phyloP scores from a whole-genome alignment of 2,888 invertebrate genomes.

The Mythimna ferrago region DNA sequence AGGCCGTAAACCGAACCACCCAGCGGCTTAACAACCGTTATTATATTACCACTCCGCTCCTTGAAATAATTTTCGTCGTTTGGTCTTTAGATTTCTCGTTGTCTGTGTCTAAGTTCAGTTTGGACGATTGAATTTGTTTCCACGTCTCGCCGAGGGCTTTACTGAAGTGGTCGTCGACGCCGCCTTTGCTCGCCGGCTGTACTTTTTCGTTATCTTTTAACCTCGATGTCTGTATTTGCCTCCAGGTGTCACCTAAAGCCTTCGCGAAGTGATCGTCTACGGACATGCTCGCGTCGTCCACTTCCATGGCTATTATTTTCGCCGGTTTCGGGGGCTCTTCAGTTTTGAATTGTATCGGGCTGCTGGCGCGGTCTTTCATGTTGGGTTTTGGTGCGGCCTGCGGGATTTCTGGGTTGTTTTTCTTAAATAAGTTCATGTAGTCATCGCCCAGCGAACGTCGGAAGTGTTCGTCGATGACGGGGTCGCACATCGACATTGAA shows the following conservation, averaged over 20 bases:
- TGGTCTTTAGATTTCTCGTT: slow-evolving; percentile 82
- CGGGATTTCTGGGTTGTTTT: slow-evolving; percentile 81
- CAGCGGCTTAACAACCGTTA: slow-evolving; percentile 69
- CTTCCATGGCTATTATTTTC: slow-evolving; percentile 90
- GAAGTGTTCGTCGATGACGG: slow-evolving; percentile 98
- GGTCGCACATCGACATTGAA: slow-evolving; percentile 95
- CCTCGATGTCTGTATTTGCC: slow-evolving; percentile 92
- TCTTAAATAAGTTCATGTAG: slow-evolving; percentile 93
- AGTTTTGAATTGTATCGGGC: slow-evolving; percentile 85
- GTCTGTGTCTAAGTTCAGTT: slow-evolving; percentile 77
- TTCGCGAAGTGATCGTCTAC: slow-evolving; percentile 98
- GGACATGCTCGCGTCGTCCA: slow-evolving; percentile 91
- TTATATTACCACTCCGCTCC: slow-evolving; percentile 89
- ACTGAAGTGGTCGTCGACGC: slow-evolving; percentile 97
- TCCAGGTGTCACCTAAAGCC: slow-evolving; percentile 96
- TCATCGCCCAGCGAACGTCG: slow-evolving; percentile 96
- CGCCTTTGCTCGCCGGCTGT: slow-evolving; percentile 77
- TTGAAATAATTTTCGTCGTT: slow-evolving; percentile 86
- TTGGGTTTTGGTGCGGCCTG: slow-evolving; percentile 82
- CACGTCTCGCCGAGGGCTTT: slow-evolving; percentile 97
- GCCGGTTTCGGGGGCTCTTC: slow-evolving; percentile 81
- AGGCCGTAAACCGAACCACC: slow-evolving; percentile 81
- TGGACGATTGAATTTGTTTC: slow-evolving; percentile 93
- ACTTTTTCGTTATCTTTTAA: slow-evolving; percentile 85
- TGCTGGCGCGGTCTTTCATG: slow-evolving; percentile 88